A percentile compares a stretch with the other conserved stretches of the same genome.
Conservation (phyloP, 1,140 invertebrate species). For the Probaryconus sp. region DNA sequence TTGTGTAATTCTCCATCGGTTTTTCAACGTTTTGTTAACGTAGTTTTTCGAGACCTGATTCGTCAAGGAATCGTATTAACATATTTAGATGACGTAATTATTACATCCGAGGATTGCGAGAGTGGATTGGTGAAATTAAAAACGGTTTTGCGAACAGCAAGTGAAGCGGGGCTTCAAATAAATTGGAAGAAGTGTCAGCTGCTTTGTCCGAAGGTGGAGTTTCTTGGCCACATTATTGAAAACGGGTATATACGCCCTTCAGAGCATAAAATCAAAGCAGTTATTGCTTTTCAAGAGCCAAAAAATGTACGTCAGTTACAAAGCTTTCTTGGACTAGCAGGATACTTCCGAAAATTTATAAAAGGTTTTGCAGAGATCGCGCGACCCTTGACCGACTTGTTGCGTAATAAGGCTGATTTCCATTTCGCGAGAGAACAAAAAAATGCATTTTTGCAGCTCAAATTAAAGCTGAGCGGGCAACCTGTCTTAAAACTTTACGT, state of each 20-base stretch:
- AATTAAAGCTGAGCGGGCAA: constrained; percentile 1
- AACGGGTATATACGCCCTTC: no score
- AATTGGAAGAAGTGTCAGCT: constrained; percentile 13
- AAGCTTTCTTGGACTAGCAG: constrained; percentile 18
- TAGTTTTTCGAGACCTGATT: constrained; percentile 4
- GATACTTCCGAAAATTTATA: constrained; percentile 35
- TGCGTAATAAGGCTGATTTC: not conserved
- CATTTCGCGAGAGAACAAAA: not conserved
- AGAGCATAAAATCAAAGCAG: constrained; percentile 1
- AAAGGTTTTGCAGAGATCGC: constrained; percentile 4
- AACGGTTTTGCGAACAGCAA: not conserved
- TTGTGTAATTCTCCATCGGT: constrained; percentile 4
- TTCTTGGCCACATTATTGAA: no score
- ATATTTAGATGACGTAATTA: constrained; percentile 8
- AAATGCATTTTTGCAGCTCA: not conserved
- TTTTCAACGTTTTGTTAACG: constrained; percentile 2
- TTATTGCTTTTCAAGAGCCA: not conserved
- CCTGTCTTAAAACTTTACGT: constrained; percentile 5
- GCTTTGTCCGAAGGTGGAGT: not conserved
- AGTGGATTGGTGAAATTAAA: not conserved
- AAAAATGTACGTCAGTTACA: constrained; percentile 4
- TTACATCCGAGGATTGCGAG: not conserved
- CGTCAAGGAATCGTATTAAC: not conserved
- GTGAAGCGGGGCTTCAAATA: not conserved
- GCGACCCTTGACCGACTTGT: constrained; percentile 2